Evolutionary conservation across 2,888 invertebrate species (phyloP), one percentile per base, ranked within the genome.

Genomic region (Drosophila setosimentum): DNA sequence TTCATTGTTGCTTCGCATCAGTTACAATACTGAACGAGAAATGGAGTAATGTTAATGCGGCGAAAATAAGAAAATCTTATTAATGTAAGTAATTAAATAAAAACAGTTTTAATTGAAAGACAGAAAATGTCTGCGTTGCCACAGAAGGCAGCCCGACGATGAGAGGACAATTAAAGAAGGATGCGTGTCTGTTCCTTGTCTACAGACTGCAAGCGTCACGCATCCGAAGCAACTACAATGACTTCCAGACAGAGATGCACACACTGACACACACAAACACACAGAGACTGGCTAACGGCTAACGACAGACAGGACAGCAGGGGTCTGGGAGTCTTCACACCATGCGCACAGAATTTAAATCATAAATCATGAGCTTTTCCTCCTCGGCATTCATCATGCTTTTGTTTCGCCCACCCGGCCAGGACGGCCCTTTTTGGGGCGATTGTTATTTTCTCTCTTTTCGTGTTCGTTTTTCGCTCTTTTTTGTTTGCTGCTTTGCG

Each of bases 331-430:
- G 81, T 57, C 82, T 88, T 86, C 83, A 77, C 80, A 83, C 89
- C 91, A 85, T 68, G 68, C 86, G 73, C 76, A 73, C 76, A 60
- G 89, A 90, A 87, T 91, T 87, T 90, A 92, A 91, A 90, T 85
- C 91, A 92, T 91, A 91, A 91, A 92, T 91, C 92, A 92, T 91
- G 92, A 91, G 92, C 89, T 92, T 91, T 92, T 91, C 84, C 90
- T 90, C 81, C 89, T 82, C 80, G 73, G 81, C 78, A 78, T 84
- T 87, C 80, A 82, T 80, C 76, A 75, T 78, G 74, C 80, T 81
- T 88, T 77, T 68, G 60, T 48, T 68, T 51, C 49, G 27, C 32
- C 57, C 50, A 35, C 24, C 37, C 67, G 24, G 18, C 27, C 57
- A 8, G n/a, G 48, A 10, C 30, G 62, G 50, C 58, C 57, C 51